Conservation (phyloP, 1,140 invertebrate species). For the Drosophila guanche region DNA sequence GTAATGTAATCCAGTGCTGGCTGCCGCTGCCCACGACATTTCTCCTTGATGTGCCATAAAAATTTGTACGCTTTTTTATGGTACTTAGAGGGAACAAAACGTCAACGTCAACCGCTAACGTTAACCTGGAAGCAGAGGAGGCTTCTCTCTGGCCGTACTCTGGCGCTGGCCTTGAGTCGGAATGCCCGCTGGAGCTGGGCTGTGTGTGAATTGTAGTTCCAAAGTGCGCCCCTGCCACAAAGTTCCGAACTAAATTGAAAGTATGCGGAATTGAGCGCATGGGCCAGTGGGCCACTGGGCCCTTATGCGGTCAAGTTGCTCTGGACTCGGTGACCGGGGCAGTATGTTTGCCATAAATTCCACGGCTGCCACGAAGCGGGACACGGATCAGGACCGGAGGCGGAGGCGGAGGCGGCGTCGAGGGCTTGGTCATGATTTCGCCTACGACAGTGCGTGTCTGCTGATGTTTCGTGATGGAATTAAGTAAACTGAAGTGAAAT, state of each 20-base stretch:
- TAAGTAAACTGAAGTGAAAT: conserved; percentile 77
- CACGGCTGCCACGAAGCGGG: conserved; percentile 13
- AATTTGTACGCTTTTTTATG: conserved; percentile 72
- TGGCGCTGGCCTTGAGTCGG: conserved; percentile 46
- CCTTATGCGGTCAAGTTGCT: conserved; percentile 23
- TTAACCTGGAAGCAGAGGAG: conserved; percentile 19
- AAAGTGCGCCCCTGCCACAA: conserved; percentile 26
- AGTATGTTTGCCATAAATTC: conserved; percentile 67
- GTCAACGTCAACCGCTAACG: conserved; percentile 41
- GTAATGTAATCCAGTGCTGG: conserved; percentile 22
- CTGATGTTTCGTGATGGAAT: conserved; percentile 73
- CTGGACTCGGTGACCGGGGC: conserved; percentile 27
- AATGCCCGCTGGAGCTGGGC: conserved; percentile 36
- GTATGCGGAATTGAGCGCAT: conserved; percentile 6
- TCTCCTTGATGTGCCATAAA: conserved; percentile 55
- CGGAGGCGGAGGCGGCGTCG: too few relatives aligned
- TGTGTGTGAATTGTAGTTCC: conserved; percentile 36
- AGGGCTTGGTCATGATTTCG: conserved; percentile 37
- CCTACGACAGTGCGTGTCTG: conserved; percentile 62
- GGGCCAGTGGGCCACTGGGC: conserved; percentile 18
- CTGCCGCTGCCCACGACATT: background rate
- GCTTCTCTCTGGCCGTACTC: too few relatives aligned
- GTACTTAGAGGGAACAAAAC: conserved; percentile 70
- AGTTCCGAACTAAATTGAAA: conserved; percentile 59
- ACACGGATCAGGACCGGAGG: too few relatives aligned